Evolutionary conservation across 2,113 vertebrate species (phyloP).

Genomic region (Mastomys natalensis): DNA sequence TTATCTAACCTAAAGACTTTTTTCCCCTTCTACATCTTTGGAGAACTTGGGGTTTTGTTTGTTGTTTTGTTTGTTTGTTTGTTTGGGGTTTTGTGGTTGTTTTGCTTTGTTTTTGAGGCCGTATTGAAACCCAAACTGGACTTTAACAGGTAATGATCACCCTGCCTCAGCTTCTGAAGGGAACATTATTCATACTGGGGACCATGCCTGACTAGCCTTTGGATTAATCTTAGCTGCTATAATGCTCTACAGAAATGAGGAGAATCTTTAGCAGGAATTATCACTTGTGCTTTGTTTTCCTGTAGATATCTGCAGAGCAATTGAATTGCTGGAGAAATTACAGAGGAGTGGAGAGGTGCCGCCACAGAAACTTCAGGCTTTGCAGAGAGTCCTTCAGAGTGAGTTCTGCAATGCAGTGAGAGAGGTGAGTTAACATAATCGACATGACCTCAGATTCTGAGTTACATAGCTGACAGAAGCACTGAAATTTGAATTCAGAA

Average conservation of each 20-base stretch:
- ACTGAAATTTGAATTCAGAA: background rate
- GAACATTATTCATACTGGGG: background rate
- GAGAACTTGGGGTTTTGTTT: background rate
- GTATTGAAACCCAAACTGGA: background rate
- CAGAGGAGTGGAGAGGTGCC: conserved; percentile 98
- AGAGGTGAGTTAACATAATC: conserved; percentile 89
- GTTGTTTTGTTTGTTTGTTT: background rate
- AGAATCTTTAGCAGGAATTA: conserved; percentile 5
- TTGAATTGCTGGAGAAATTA: conserved; percentile 97
- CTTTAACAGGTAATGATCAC: too few relatives aligned
- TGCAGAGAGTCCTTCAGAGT: conserved; percentile 98
- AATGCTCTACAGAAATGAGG: background rate
- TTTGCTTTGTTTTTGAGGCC: background rate
- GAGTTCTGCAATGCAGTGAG: conserved; percentile 99
- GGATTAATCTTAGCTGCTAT: background rate
- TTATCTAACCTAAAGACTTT: background rate
- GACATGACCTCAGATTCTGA: background rate
- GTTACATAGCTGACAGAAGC: background rate
- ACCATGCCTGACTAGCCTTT: background rate
- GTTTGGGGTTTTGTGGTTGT: background rate
- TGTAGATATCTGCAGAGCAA: conserved; percentile 97
- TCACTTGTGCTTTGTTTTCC: conserved; percentile 63
- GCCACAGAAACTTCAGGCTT: conserved; percentile 97
- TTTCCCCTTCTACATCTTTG: too few relatives aligned
- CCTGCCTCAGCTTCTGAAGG: background rate